Percentiles rank a stretch among this genome's conserved stretches.
These are phyloP conservation scores for Typhlomys cinereus DNA, from an alignment of 2,113 vertebrate genomes.

Conservation along the genomic window DNA sequence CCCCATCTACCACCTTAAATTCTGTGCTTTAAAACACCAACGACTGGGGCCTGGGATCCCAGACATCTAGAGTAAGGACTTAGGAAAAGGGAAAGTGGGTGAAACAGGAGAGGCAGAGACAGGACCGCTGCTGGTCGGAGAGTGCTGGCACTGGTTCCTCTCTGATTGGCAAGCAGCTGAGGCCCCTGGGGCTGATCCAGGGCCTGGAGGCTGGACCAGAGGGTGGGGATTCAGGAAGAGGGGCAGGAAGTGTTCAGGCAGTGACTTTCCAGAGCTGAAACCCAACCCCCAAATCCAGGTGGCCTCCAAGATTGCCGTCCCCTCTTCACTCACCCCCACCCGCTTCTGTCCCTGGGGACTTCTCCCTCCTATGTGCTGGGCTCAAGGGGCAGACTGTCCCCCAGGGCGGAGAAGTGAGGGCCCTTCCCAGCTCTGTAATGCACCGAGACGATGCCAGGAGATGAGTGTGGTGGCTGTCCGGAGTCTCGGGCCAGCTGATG, in stretches of 20 bases:
- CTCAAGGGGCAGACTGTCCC: conserved; percentile 14
- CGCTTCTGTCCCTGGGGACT: neutral
- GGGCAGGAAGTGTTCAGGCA: neutral
- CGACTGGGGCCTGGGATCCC: neutral
- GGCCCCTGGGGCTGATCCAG: neutral
- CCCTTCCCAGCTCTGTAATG: conserved; percentile 9
- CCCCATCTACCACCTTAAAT: neutral
- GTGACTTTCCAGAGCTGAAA: neutral
- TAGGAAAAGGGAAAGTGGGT: neutral
- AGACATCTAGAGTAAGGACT: neutral
- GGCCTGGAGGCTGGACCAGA: neutral
- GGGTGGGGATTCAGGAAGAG: neutral
- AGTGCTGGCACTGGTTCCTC: neutral
- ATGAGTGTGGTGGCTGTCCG: neutral
- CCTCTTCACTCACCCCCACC: neutral
- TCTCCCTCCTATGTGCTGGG: neutral
- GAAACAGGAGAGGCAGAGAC: neutral
- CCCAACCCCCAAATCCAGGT: neutral
- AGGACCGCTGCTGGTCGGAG: neutral
- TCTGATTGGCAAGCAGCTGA: neutral
- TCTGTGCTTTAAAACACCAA: neutral
- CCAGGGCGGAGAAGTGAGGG: neutral
- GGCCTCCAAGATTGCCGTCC: neutral
- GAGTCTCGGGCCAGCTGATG: conserved; percentile 19
- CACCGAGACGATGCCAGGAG: conserved; percentile 38